Conservation (phyloP, 2,797 vertebrate species). For the Odontamblyopus lacepedii region DNA sequence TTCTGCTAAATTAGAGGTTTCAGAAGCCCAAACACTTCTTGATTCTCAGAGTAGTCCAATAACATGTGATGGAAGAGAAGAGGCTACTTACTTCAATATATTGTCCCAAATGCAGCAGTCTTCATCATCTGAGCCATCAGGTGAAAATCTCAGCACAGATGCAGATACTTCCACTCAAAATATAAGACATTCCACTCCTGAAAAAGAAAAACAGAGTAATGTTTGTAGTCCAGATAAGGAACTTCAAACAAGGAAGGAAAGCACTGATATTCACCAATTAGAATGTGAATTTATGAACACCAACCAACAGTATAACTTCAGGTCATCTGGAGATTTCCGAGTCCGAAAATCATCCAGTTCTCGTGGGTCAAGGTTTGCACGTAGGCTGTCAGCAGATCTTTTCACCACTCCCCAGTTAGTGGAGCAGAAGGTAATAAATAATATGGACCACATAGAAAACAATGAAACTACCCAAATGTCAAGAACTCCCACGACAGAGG, state of each 20-base stretch:
- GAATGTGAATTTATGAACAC: conserved; percentile 12
- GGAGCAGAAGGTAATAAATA: not conserved
- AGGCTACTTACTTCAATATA: not conserved
- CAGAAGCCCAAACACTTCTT: not conserved
- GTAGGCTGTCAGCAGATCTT: conserved; percentile 60
- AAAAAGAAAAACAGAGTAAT: conserved; percentile 11
- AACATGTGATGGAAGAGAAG: conserved; percentile 11
- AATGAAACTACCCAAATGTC: conserved; percentile 2
- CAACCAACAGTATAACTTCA: conserved; percentile 29
- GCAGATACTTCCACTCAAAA: conserved; percentile 7
- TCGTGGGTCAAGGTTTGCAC: conserved; percentile 45
- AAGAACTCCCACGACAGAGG: not conserved
- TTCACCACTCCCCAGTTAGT: conserved; percentile 64
- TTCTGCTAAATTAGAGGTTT: conserved; percentile 8
- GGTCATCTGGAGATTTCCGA: conserved; percentile 57
- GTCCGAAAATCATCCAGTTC: conserved; percentile 66
- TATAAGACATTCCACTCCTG: not conserved
- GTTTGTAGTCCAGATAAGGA: not conserved
- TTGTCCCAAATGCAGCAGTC: not conserved
- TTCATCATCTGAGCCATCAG: conserved; percentile 11
- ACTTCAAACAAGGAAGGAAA: conserved; percentile 13
- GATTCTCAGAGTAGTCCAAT: not conserved
- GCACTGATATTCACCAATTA: conserved; percentile 2
- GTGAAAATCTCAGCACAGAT: conserved; percentile 3
- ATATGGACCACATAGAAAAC: conserved; percentile 19